Conservation (phyloP, 2,888 invertebrate species). For the Caenorhabditis uteleia region DNA sequence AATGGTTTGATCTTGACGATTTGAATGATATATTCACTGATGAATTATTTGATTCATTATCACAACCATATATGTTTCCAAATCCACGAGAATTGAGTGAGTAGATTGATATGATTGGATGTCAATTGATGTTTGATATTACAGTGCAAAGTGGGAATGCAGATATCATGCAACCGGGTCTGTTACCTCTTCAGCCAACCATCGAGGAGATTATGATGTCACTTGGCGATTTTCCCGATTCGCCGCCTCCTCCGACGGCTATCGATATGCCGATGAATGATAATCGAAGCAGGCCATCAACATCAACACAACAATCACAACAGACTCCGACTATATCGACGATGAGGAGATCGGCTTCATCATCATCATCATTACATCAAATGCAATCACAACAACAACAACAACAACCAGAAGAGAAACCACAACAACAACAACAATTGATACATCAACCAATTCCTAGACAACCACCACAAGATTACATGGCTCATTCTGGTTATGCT, state of each 20-base stretch:
- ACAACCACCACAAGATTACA: slow-evolving; percentile 16
- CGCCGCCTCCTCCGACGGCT: slow-evolving; percentile 10
- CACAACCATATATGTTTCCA: slow-evolving; percentile 89
- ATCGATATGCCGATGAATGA: slow-evolving; percentile 12
- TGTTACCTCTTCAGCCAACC: slow-evolving; percentile 91
- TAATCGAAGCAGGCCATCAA: background rate
- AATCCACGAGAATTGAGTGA: slow-evolving; percentile 83
- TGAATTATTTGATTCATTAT: slow-evolving; percentile 71
- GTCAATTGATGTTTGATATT: slow-evolving; percentile 6
- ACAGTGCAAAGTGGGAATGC: slow-evolving; percentile 78
- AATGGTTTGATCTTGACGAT: slow-evolving; percentile 61
- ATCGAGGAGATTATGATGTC: slow-evolving; percentile 68
- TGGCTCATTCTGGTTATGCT: slow-evolving; percentile 10
- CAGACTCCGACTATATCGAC: slow-evolving; percentile 1
- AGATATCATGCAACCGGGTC: slow-evolving; percentile 94
- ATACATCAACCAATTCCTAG: background rate
- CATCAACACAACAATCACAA: slow-evolving; percentile 3
- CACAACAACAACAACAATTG: background rate
- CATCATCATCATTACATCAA: slow-evolving; percentile 26
- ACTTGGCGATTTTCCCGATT: slow-evolving; percentile 29
- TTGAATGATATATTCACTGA: slow-evolving; percentile 71
- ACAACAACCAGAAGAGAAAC: background rate
- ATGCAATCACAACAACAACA: slow-evolving; percentile 34
- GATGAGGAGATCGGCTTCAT: slow-evolving; percentile 29
- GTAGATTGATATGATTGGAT: slow-evolving; percentile 7